A percentile compares a stretch with the other conserved stretches of the same genome.
phyloP scores from a whole-genome alignment of 2,797 vertebrate species.

The Enteromius thamalakanensis region DNA sequence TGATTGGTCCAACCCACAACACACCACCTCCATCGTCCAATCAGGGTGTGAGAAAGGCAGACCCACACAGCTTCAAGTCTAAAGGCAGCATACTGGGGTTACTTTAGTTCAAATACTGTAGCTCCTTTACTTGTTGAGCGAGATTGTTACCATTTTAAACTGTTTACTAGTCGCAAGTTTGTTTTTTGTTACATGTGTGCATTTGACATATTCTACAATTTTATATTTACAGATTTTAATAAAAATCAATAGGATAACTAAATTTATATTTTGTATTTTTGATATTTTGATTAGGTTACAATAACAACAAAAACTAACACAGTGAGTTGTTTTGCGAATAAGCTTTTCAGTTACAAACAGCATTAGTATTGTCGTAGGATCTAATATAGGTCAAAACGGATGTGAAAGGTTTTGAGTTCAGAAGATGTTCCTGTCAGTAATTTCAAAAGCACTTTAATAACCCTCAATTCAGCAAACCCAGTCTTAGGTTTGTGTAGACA shows the following conservation, averaged over 20 bases:
- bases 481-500: not conserved
- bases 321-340: too few species aligned
- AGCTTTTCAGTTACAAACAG: too few species aligned
- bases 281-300: too few species aligned
- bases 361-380: not conserved
- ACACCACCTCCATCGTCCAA: slow-evolving; percentile 77
- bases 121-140: not conserved
- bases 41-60: slow-evolving; percentile 47
- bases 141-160: not conserved
- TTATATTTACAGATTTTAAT: too few species aligned
- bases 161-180: not conserved
- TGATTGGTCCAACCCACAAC: slow-evolving; percentile 77
- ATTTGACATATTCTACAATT: not conserved
- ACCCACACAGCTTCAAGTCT: not conserved
- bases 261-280: too few species aligned
- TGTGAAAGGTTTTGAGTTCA: not conserved
- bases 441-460: not conserved
- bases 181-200: not conserved
- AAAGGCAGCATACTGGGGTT: slow-evolving; percentile 69
- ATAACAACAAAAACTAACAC: too few species aligned
- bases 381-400: not conserved
- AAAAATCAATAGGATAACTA: too few species aligned
- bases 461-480: not conserved
- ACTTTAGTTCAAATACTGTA: slow-evolving; percentile 70
- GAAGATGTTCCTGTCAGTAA: not conserved